Evolutionary conservation across 53 echinoderm and acorn worm species (phyloP).

Genomic region (Mesocentrotus franciscanus): DNA sequence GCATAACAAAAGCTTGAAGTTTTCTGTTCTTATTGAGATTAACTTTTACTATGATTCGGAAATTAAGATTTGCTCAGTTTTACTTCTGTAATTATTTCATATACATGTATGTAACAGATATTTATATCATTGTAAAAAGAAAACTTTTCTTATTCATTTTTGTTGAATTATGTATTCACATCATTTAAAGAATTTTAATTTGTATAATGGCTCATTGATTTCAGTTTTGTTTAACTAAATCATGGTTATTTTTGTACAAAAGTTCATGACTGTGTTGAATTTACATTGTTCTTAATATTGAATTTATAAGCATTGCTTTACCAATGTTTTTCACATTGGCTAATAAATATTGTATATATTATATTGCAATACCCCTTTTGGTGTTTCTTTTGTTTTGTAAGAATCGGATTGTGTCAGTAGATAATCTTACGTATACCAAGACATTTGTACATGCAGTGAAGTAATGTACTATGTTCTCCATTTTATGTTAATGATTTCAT

Average conservation of each 20-base stretch:
- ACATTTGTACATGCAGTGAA: no score
- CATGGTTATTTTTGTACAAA: neutral
- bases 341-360: constrained; percentile 7
- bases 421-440: no score
- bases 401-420: neutral
- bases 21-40: no score
- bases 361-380: neutral
- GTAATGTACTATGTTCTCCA: no score
- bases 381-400: neutral
- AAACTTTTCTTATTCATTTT: neutral
- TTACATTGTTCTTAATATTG: neutral
- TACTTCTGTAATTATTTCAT: neutral
- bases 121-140: neutral
- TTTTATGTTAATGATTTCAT: no score
- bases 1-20: no score
- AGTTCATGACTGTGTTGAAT: neutral
- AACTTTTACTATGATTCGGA: neutral
- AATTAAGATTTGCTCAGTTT: neutral
- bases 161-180: neutral
- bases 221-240: neutral
- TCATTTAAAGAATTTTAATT: neutral
- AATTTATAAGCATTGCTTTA: neutral
- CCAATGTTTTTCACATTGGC: neutral
- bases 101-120: neutral
- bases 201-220: neutral